phyloP scores from a whole-genome alignment of 2,113 vertebrate genomes.

The Vireo altiloquus region DNA sequence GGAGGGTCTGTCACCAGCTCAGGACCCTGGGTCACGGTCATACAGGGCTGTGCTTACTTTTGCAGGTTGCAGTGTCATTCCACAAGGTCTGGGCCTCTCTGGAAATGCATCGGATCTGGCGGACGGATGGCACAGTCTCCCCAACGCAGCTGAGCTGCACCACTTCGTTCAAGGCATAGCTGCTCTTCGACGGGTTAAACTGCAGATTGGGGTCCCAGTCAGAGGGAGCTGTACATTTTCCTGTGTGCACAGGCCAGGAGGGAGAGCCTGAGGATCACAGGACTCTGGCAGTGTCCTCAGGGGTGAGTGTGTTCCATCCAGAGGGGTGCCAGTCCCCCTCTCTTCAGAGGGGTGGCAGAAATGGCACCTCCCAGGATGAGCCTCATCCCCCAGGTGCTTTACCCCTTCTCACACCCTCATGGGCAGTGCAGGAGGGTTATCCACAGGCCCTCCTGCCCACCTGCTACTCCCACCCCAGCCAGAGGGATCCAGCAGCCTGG shows the following conservation, averaged over 20 bases:
- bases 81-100: not conserved
- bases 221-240: not conserved
- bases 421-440: not conserved
- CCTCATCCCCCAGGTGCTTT: not conserved
- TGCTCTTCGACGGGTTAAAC: fast-evolving
- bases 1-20: not conserved
- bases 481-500: not conserved
- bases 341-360: not conserved
- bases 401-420: too few species aligned
- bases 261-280: not conserved
- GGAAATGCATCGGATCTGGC: not conserved
- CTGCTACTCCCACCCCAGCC: not conserved
- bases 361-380: not conserved
- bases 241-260: not conserved
- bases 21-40: not conserved
- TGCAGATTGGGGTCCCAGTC: not conserved
- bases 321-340: not conserved
- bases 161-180: not conserved
- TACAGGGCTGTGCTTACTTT: not conserved
- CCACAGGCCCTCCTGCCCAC: not conserved
- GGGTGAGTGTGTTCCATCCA: not conserved
- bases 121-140: fast-evolving
- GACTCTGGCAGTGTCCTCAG: fast-evolving
- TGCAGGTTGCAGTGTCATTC: not conserved
- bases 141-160: not conserved